Evolutionary conservation across 2,113 vertebrate species (phyloP), one percentile per base, ranked within the genome.

Genomic region (Epinephelus moara): DNA sequence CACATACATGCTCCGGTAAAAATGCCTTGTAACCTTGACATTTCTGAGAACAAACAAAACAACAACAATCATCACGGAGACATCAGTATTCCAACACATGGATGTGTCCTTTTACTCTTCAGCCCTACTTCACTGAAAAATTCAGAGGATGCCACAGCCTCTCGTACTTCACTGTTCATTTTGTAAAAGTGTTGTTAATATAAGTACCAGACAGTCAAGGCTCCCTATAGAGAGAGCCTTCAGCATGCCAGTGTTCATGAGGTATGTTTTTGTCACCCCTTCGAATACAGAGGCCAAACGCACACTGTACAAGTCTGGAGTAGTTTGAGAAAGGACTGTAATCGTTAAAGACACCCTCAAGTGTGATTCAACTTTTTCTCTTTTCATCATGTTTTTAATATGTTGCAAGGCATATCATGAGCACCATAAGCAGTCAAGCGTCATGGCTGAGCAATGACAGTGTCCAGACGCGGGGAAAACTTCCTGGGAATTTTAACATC

Each of bases 31-130:
- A 11, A 77, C 68, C 52, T 27, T 49, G 17, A 79, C 50, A 61
- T 18, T 70, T 23, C 6, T 49, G 56, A 59, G 37, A 69, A 56
- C 13, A 70, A 78, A 60, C 27, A n/a, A 12, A 74, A 74, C 33
- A 70, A 62, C 30, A 59, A 45, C 0, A 55, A 33, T 45, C 47
- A 42, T 78, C 8, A 33, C 2, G 3, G 10, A 67, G 17, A 79
- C 8, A 30, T 55, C 49, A 3, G 11, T 27, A n/a, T 59, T 50
- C 27, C 21, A 55, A 42, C 53, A 5, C 6, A 3, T 6, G 18
- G 37, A 59, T 10, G 61, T 53, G 18, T 17, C 37, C 13, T 45
- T 66, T 33, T 15, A 45, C 10, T 42, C 17, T 18, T n/a, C 40
- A 17, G n/a, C 14, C 23, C 27, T 15, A 1, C 15, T 19, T 64